Evolutionary conservation across 2,113 vertebrate species (phyloP).

Genomic region (Pachypanchax playfairii): DNA sequence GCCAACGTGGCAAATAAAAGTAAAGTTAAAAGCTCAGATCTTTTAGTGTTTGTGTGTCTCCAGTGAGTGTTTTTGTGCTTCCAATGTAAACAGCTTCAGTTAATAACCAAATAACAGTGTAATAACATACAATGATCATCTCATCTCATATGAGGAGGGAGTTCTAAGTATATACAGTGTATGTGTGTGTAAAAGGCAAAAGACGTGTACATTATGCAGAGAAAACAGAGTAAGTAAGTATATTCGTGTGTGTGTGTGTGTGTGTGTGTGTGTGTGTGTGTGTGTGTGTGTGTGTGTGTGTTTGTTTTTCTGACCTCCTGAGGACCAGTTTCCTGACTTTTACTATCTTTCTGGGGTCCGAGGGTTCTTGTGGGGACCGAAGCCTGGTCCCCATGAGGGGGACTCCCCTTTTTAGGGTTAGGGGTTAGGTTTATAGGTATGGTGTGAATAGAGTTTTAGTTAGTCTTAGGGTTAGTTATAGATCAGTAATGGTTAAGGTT

Average conservation of each 20-base stretch:
- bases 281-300: slow-evolving; percentile 10
- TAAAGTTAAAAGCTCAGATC: not conserved
- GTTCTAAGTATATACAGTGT: slow-evolving; percentile 18
- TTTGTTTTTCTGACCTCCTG: no score
- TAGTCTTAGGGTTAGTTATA: no score
- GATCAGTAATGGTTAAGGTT: no score
- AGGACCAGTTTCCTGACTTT: no score
- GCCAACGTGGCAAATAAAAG: slow-evolving; percentile 2
- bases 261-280: slow-evolving; percentile 5
- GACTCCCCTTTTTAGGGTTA: no score
- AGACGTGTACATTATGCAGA: no score
- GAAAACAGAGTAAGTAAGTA: no score
- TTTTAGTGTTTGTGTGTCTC: not conserved
- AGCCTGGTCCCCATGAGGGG: no score
- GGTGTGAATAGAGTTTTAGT: no score
- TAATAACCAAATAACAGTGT: slow-evolving; percentile 41
- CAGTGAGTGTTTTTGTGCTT: slow-evolving; percentile 7
- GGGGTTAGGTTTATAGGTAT: no score
- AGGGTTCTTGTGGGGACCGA: no score
- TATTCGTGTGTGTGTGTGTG: slow-evolving; percentile 13
- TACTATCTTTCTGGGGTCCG: no score
- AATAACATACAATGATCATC: slow-evolving; percentile 47
- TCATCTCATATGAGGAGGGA: slow-evolving; percentile 49
- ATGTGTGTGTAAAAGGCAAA: slow-evolving; percentile 6
- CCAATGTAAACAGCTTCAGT: slow-evolving; percentile 29